Evolutionary conservation across 2,797 vertebrate genomes (phyloP), one percentile per base, ranked within the genome.

Genomic region (Sparus aurata): DNA sequence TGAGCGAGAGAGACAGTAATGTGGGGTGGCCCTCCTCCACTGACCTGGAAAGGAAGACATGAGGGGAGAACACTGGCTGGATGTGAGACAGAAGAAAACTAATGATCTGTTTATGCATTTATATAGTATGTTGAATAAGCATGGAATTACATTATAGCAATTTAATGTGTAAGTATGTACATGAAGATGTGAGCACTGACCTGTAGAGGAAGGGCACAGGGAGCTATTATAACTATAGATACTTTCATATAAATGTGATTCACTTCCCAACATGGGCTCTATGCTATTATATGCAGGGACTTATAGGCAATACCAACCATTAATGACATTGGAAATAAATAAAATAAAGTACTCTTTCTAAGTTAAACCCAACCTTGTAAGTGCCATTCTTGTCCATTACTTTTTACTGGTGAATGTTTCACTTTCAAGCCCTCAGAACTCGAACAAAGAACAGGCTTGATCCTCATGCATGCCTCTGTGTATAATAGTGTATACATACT

Each of bases 11-110:
- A 72, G 73, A 72, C 13, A 30, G 45, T 69, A 78, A 76, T 81
- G 85, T 66, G 65, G 43, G 53, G 79, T 73, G 64, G 75, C 79
- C 41, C 75, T 86, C 76, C 79, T 61, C 84, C 80, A 82, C 69
- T 84, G 86, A 89, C 86, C 91, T 84, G 82, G 80, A 89, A 91
- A 90, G 70, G 47, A 62, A 87, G 77, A 79, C 75, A 77, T 54
- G 71, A 69, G 64, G 69, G 60, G 49, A 70, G 80, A 86, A 64
- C 64, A 54, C 25, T 58, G 49, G 55, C 61, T 79, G 68, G 69
- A 45, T 58, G 30, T 61, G 69, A 82, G 50, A 57, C 53, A 58
- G 69, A 73, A 18, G 58, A 58, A 77, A 80, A 73, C 57, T 85
- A 89, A 90, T 85, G 77, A 78, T 88, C 72, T 85, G 73, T 79